Percentiles rank a stretch among this genome's conserved stretches.
Conservation (phyloP, 1,140 invertebrate genomes). For the Lethrus apterus region DNA sequence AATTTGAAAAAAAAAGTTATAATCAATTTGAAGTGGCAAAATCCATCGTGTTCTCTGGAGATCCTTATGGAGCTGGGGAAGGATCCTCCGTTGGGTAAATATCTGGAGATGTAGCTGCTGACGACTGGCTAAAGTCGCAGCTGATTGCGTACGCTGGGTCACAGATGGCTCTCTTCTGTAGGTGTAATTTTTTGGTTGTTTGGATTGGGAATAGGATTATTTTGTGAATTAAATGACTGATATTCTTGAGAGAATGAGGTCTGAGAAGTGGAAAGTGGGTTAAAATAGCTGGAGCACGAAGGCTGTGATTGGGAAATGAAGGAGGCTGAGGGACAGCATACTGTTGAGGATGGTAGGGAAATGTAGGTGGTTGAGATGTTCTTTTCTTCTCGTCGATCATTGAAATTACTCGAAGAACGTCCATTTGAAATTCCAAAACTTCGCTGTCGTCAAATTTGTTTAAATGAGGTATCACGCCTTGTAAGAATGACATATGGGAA, state of each 20-base stretch:
- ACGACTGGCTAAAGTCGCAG: background rate
- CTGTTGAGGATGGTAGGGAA: background rate
- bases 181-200: slow-evolving; percentile 1
- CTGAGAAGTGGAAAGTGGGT: background rate
- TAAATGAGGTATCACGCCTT: slow-evolving; percentile 2
- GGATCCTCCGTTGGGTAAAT: background rate
- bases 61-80: background rate
- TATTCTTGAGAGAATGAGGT: background rate
- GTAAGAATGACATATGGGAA: slow-evolving; percentile 2
- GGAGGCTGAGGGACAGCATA: background rate
- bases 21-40: background rate
- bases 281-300: background rate
- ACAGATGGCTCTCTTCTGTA: background rate
- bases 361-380: background rate
- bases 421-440: slow-evolving; percentile 3
- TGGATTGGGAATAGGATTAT: background rate
- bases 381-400: background rate
- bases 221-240: slow-evolving; percentile 1
- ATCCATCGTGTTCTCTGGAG: background rate
- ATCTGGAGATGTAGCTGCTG: background rate
- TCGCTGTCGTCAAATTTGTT: slow-evolving; percentile 9
- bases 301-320: background rate
- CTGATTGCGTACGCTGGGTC: background rate
- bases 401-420: background rate
- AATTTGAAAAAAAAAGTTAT: too few species aligned